These are phyloP conservation scores for Dromas ardeola DNA, from an alignment of 2,113 vertebrate species.

Conservation along the genomic window DNA sequence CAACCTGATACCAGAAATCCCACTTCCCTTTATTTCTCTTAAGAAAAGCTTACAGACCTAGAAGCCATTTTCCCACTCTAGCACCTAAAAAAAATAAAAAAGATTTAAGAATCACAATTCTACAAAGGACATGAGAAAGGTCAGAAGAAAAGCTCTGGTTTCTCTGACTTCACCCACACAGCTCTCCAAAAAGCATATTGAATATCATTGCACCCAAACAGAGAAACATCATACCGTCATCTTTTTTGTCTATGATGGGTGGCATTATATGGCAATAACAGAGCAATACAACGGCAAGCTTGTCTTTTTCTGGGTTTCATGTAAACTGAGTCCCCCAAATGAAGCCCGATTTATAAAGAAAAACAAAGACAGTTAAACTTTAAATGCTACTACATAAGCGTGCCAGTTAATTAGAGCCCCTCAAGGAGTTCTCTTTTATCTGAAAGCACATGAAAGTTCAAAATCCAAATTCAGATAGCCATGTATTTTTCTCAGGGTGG, in stretches of 20 bases:
- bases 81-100: not conserved
- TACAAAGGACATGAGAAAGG: constrained; percentile 22
- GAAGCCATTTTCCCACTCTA: not conserved
- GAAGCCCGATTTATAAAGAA: not conserved
- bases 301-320: not conserved
- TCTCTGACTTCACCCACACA: not conserved
- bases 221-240: constrained; percentile 9
- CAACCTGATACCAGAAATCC: not conserved
- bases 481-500: not conserved
- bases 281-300: not conserved
- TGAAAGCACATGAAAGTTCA: not conserved
- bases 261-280: not conserved
- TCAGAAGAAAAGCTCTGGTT: constrained; percentile 32
- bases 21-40: not conserved
- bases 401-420: not conserved
- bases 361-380: not conserved
- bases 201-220: not conserved
- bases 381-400: not conserved
- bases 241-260: not conserved
- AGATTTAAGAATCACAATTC: not conserved
- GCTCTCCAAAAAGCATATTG: not conserved
- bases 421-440: not conserved
- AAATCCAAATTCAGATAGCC: not conserved
- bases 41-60: not conserved
- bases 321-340: not conserved